Base-by-base conservation (phyloP, 2,797 vertebrate species). In the Diplodus puntazzo region DNA sequence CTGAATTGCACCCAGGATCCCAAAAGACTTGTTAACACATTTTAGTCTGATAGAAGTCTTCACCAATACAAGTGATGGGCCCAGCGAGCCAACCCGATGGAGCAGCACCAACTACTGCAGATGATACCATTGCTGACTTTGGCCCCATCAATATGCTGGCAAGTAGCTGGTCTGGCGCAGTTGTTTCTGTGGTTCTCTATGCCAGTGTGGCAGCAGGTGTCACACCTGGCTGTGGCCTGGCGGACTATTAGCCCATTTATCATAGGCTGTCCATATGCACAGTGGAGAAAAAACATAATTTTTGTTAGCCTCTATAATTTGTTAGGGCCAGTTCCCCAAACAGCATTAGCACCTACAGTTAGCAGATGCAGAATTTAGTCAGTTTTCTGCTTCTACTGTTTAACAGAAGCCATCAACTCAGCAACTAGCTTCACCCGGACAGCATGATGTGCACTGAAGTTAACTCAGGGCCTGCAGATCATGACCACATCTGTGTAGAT, bases 131-230 rank as follows among this genome's bases (percentile, higher is more conserved):
- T 68, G 65, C 80, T 73, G 76, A 79, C 66, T 80, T 68, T 85
- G 83, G 79, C 86, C 75, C 55, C 52, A 73, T 80, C 73, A 55
- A 76, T 72, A 42, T 75, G 62, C 81, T 84, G 88, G 84, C 76
- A 73, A 45, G 73, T 21, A 49, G 30, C 60, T 34, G 20, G n/a
- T n/a, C 59, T 91, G 91, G 80, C 83, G 53, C 52, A n/a, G 30
- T 65, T 75, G 45, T 67, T 63, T 61, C 34, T 49, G 64, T 61
- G 62, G 45, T 50, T 73, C 21, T 77, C 61, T 14, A 4, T 79
- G 85, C 80, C 71, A 84, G 62, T 34, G 53, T n/a, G 68, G 77
- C 73, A 81, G 86, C 88, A 88, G 91, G 88, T 91, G 88, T 80
- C 79, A 69, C 69, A 87, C 84, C 89, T 91, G 89, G 81, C 82